A percentile compares a stretch with the other conserved stretches of the same genome.
These are phyloP conservation scores for Hecatera dysodea DNA, from an alignment of 2,888 invertebrate genomes.

Conservation along the genomic window DNA sequence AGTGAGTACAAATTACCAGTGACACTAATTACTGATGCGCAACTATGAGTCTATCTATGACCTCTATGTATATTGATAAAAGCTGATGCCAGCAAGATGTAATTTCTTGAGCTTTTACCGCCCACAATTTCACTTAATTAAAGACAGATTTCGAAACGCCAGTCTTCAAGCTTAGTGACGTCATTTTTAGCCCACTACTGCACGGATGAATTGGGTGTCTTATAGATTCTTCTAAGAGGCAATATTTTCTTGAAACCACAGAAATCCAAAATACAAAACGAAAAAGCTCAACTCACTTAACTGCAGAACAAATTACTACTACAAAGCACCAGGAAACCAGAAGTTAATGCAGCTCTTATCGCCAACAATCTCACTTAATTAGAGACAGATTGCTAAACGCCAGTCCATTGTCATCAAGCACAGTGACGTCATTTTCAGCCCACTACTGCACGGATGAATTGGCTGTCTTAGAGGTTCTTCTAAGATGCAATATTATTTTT, in stretches of 20 bases:
- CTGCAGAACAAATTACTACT: too few relatives aligned
- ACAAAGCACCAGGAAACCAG: too few relatives aligned
- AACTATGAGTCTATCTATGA: neutral
- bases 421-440: neutral
- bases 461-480: too few relatives aligned
- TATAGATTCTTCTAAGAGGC: constrained; percentile 52
- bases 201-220: constrained; percentile 58
- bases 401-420: neutral
- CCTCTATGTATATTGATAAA: too few relatives aligned
- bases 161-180: constrained; percentile 49
- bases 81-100: neutral
- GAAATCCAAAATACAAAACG: too few relatives aligned
- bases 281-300: too few relatives aligned
- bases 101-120: neutral
- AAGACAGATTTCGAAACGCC: constrained; percentile 35
- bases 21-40: neutral
- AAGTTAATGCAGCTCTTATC: too few relatives aligned
- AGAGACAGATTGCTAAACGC: neutral
- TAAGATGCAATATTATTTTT: too few relatives aligned
- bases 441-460: too few relatives aligned
- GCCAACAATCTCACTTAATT: too few relatives aligned
- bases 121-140: constrained; percentile 42
- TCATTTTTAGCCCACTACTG: constrained; percentile 53
- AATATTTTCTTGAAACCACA: too few relatives aligned
- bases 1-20: neutral